Evolutionary conservation across 2,797 vertebrate species (phyloP), one percentile per base, ranked within the genome.

Genomic region (Thamnophis elegans): DNA sequence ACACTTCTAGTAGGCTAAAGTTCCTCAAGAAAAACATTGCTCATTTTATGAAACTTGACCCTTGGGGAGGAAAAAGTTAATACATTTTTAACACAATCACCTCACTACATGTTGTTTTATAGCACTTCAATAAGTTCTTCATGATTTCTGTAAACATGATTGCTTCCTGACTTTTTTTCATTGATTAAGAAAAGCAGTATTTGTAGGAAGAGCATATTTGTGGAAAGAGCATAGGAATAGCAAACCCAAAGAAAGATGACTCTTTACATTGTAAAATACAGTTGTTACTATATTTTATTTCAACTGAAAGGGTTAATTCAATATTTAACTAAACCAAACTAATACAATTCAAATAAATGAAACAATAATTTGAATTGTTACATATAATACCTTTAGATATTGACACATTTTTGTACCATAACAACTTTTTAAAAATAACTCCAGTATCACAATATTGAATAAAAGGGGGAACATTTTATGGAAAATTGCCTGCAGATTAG

Each of bases 21-120:
- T 95, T 97, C 92, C 95, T 90, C 59, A 94, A 96, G 94, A 93
- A 96, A 97, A 97, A 95, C 87, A 96, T 18, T 13, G 87, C 62
- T 92, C 95, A 94, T 94, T 93, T 91, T 92, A 94, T 60, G 94
- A 96, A 97, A 96, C 60, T 59, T 94, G 95, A 95, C 91, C 91
- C 93, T 91, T 94, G 89, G 20, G 73, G 10, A 25, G 59, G 18
- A 94, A 93, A 95, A 92, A 82, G 89, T 94, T 94, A 95, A 95
- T 95, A 90, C 94, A 96, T 94, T 95, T 96, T 96, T 96, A 94
- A 94, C 62, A 78, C 32, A 87, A 91, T 89, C 60, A 94, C 55
- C 91, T 96, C 90, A 85, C 90, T 93, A 92, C 95, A 93, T 94
- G 90, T 92, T 95, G 7, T 95, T 96, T 92, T 94, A 91, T 53